Base-by-base conservation (phyloP, 2,888 invertebrate species). In the Caenorhabditis sp. region DNA sequence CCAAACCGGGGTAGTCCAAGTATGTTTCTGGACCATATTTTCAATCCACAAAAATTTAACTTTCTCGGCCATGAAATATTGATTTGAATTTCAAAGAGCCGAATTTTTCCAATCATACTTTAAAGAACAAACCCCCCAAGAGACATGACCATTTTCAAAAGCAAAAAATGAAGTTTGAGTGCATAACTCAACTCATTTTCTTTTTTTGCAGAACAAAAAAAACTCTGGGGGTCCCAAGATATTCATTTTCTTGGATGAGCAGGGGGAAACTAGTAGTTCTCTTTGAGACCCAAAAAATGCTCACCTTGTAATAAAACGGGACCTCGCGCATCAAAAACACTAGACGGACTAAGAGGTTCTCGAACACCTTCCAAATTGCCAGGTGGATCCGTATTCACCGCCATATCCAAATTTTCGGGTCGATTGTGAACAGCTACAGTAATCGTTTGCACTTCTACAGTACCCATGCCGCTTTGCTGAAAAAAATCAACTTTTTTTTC, bases 391-490 rank as follows among this genome's bases (percentile, higher is more conserved):
- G 52, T 21, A 8, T n/a, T 20, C 8, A 17, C 23, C 3, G 10
- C 21, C 4, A 21, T 26, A 7, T n/a, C 27, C 3, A 23, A 20
- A 10, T 8, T 12, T 1, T 21, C 21, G 27, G n/a, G 56, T 20
- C 63, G 70, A 49, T 59, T 68, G 38, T 73, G 68, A 10, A 74
- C 58, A 26, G 74, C 74, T 12, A 74, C 74, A 3, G 74, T 70
- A 20, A 74, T 70, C 36, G 74, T 74, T 58, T 74, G 74, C 23
- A 74, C 74, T 62, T 74, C 74, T 12, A 74, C 74, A 31, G 74
- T 74, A 61, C 74, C 74, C 74, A 74, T 74, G 59, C 68, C 73
- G 64, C 60, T 69, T 38, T 49, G 14, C n/a, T 50, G 25, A 23
- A 25, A 54, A 43, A 49, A 54, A 43, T 69, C 4, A n/a, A 21